Conservation (phyloP, 2,888 invertebrate species). For the Bhutanitis thaidina region DNA sequence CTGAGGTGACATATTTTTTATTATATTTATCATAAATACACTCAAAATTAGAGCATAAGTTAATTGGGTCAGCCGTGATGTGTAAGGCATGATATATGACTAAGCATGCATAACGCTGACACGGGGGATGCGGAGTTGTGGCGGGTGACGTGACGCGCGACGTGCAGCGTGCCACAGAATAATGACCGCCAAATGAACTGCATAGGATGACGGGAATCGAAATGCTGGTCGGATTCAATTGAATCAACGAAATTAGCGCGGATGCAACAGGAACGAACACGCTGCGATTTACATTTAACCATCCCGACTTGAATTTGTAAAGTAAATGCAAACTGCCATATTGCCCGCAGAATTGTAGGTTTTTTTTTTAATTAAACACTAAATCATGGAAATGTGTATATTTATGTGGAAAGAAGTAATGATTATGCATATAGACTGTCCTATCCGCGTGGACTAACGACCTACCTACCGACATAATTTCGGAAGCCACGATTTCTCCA, state of each 20-base stretch:
- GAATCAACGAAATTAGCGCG: constrained; percentile 22
- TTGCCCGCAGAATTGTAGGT: background rate
- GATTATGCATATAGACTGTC: no score
- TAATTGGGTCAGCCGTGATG: constrained; percentile 7
- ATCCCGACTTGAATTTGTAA: constrained; percentile 11
- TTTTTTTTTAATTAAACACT: background rate
- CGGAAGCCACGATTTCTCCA: no score
- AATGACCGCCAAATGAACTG: constrained; percentile 61
- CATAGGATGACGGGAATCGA: constrained; percentile 43
- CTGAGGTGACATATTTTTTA: background rate
- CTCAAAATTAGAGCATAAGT: background rate
- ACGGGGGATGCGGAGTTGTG: background rate
- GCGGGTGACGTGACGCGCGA: constrained; percentile 6
- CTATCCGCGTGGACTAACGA: no score
- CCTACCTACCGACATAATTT: no score
- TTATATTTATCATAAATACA: background rate
- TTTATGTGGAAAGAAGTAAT: background rate
- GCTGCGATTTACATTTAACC: constrained; percentile 16
- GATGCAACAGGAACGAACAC: constrained; percentile 6
- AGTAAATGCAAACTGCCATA: background rate
- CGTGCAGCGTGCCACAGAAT: constrained; percentile 50
- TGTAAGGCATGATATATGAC: constrained; percentile 4
- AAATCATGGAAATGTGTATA: background rate
- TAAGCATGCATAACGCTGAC: constrained; percentile 9
- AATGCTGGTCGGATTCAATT: constrained; percentile 30